A percentile compares a stretch with the other conserved stretches of the same genome.
These are phyloP conservation scores for Oryctolagus cuniculus DNA, from an alignment of 2,113 vertebrate species.

Conservation along the genomic window DNA sequence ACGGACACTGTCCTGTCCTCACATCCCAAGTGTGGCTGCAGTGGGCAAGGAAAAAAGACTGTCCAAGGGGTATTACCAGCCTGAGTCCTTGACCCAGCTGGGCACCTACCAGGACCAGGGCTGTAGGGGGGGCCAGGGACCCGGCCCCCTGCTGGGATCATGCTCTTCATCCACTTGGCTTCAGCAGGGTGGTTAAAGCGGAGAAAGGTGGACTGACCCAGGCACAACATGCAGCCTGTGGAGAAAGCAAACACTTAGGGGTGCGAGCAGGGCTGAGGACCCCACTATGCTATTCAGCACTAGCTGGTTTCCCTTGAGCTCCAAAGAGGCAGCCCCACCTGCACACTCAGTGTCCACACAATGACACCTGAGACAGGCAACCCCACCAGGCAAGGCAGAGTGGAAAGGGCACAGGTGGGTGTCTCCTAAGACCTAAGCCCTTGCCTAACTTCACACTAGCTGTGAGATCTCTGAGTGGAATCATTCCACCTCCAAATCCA, in stretches of 20 bases:
- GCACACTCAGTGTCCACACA: neutral
- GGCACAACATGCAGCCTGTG: constrained; percentile 97
- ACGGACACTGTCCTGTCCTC: constrained; percentile 1
- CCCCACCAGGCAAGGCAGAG: neutral
- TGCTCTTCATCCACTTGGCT: constrained; percentile 97
- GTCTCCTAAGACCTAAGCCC: neutral
- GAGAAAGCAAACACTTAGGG: constrained; percentile 7
- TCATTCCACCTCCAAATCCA: neutral
- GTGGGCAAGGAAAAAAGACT: neutral
- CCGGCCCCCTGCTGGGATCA: constrained; percentile 90
- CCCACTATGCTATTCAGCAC: neutral
- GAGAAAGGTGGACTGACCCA: constrained; percentile 96
- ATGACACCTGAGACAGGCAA: neutral
- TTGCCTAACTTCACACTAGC: neutral
- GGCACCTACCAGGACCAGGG: constrained; percentile 87
- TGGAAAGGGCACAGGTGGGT: neutral
- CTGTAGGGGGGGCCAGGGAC: constrained; percentile 79
- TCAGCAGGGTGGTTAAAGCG: constrained; percentile 98
- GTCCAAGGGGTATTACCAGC: neutral
- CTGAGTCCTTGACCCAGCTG: neutral
- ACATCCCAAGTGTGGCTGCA: neutral
- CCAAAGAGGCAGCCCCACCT: neutral
- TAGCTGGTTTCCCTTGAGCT: neutral
- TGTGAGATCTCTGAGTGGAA: neutral
- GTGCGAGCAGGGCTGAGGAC: neutral